Conservation (phyloP, 2,113 vertebrate genomes). For the Myodes glareolus region DNA sequence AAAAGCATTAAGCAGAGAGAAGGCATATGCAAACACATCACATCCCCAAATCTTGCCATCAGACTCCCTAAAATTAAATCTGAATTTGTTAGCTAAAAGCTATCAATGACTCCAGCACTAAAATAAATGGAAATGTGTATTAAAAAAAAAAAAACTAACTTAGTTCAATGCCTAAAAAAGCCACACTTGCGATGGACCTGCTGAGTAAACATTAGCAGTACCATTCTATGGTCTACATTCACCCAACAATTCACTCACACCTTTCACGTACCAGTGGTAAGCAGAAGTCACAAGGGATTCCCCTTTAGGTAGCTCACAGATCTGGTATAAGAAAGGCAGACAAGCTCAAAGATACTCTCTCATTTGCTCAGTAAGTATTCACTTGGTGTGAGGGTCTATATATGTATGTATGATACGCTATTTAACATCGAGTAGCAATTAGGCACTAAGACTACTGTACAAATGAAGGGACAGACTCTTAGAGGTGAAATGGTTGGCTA, state of each 20-base stretch:
- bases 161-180: not conserved
- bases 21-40: not conserved
- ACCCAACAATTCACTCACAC: not conserved
- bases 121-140: not conserved
- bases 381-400: not conserved
- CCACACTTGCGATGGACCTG: not conserved
- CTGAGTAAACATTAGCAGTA: not conserved
- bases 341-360: not conserved
- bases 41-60: not conserved
- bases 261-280: not conserved
- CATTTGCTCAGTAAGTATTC: not conserved
- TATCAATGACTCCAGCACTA: not conserved
- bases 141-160: not conserved
- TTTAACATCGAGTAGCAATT: not conserved
- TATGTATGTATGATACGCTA: not conserved
- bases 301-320: not conserved
- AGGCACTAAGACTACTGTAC: not conserved
- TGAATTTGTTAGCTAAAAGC: not conserved
- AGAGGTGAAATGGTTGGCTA: not conserved
- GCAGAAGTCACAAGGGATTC: not conserved
- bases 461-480: not conserved
- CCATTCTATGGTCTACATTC: not conserved
- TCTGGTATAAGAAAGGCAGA: not conserved
- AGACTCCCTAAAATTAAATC: conserved; percentile 1
- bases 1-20: not conserved